Evolutionary conservation across 2,797 vertebrate species (phyloP), one percentile per base, ranked within the genome.

Genomic region (Apodemus agrarius): DNA sequence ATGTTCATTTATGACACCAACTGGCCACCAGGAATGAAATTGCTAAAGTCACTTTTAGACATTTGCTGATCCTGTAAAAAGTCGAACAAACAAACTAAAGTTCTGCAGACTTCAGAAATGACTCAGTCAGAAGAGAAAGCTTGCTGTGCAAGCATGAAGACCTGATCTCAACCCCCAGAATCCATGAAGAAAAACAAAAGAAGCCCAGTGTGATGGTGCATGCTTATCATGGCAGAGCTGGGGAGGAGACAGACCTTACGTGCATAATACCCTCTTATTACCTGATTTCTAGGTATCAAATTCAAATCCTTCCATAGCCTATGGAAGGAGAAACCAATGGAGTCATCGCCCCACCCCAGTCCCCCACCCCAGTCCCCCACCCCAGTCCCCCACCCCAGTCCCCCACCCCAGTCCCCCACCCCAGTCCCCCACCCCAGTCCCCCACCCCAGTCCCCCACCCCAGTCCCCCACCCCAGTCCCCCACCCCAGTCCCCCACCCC

Each of bases 11-110:
- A 40, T 72, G 37, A 78, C 6, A 93, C 63, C 7, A 83, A 43
- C 19, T n/a, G 67, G 29, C 93, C 31, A 90, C 67, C 76, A 67
- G 34, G 22, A 76, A 82, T n/a, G 9, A 37, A 87, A 89, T n/a
- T 21, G 4, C 46, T 89, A 8, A 91, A 87, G 13, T 86, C 69
- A 52, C 37, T 91, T 93, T 22, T 75, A 37, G 92, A 85, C 91
- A 89, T 34, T 34, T 59, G 67, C 4, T 40, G 29, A 95, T n/a
- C 57, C 49, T 63, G 37, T 94, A 81, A 95, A 91, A 93, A 95
- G 11, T 34, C 12, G 21, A 94, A 37, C 14, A 92, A 37, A 74
- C 31, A 92, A 37, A 74, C 31, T 6, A 57, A 57, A 49, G 57
- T 11, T 12, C 24, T 24, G 6, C 49, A 87, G 46, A 72, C 49